Evolutionary conservation across 2,113 vertebrate genomes (phyloP).

Genomic region (Mesembrinibis cayennensis): DNA sequence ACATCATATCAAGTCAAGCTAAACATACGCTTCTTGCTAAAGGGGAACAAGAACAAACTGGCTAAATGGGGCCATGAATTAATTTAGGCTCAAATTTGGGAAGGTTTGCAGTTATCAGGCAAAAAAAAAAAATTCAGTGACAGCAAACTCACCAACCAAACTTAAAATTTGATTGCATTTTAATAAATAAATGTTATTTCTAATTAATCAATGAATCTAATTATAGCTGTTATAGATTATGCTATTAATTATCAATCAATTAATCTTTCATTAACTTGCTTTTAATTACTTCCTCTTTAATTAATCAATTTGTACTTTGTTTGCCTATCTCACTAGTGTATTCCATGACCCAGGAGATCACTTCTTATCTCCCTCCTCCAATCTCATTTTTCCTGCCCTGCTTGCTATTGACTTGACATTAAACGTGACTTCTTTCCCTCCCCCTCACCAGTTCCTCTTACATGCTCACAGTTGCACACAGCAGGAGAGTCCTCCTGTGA

Average conservation of each 20-base stretch:
- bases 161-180: background rate
- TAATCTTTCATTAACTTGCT: background rate
- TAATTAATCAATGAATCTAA: background rate
- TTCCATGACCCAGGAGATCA: background rate
- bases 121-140: background rate
- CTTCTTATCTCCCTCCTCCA: background rate
- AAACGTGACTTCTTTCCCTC: background rate
- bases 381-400: background rate
- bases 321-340: background rate
- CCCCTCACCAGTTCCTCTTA: background rate
- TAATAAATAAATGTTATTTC: background rate
- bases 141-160: background rate
- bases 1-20: background rate
- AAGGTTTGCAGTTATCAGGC: background rate
- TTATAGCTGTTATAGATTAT: background rate
- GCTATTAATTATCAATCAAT: background rate
- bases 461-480: accelerated
- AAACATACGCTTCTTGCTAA: background rate
- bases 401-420: background rate
- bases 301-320: background rate
- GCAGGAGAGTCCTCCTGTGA: background rate
- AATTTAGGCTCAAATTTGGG: background rate
- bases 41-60: background rate
- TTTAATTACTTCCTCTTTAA: background rate
- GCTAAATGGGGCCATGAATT: background rate